These are phyloP conservation scores for Halictus ligatus DNA, from an alignment of 2,888 invertebrate genomes.

Conservation along the genomic window DNA sequence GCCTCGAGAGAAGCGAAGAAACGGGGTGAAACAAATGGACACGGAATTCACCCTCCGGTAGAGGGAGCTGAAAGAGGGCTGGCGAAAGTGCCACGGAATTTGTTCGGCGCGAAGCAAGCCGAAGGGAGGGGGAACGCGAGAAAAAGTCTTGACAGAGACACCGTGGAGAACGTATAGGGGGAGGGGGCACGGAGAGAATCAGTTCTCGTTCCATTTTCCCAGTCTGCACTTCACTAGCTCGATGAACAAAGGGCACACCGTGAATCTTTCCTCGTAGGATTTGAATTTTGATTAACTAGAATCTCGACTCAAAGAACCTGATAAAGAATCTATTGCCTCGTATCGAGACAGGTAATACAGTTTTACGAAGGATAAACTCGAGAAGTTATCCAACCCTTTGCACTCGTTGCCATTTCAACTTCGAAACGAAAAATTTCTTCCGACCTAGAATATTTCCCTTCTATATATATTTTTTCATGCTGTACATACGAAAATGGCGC, in stretches of 20 bases:
- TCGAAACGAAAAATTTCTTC: too few species aligned
- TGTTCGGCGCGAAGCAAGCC: constrained; percentile 20
- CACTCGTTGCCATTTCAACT: too few species aligned
- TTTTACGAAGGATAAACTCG: background rate
- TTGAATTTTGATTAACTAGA: constrained; percentile 4
- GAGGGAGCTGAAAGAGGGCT: background rate
- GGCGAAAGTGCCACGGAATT: constrained; percentile 21
- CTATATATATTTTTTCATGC: too few species aligned
- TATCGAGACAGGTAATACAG: background rate
- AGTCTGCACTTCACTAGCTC: background rate
- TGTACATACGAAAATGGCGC: too few species aligned
- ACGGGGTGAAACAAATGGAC: constrained; percentile 58
- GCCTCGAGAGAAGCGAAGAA: constrained; percentile 35
- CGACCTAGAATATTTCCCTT: too few species aligned
- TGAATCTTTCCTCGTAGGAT: background rate
- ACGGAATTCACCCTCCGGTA: constrained; percentile 45
- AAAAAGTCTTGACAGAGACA: constrained; percentile 14
- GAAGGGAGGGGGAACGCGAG: constrained; percentile 12
- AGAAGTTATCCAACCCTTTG: background rate
- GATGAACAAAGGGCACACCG: background rate
- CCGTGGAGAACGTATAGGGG: background rate
- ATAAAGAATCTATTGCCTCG: background rate
- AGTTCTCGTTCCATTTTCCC: constrained; percentile 11
- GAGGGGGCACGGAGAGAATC: background rate
- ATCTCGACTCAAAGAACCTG: background rate